phyloP scores from a whole-genome alignment of 2,113 vertebrate species.

The Himantopus leucocephalus region DNA sequence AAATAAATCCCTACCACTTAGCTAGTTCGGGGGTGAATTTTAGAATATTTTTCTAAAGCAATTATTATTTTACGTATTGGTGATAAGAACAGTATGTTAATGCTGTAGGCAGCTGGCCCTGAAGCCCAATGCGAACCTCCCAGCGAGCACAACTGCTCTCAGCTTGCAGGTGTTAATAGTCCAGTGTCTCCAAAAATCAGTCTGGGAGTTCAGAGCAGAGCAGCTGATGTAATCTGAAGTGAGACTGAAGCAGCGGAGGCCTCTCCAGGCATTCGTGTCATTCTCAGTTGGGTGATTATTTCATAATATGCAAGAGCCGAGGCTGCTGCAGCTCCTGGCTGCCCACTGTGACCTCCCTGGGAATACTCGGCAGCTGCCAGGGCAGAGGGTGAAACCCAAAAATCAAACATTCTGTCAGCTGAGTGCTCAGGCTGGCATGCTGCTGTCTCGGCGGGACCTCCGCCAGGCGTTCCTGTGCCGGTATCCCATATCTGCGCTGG shows the following conservation, averaged over 20 bases:
- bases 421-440: rapidly evolving
- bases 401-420: background rate
- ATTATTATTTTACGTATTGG: background rate
- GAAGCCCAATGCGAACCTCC: background rate
- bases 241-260: background rate
- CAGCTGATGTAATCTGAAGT: background rate
- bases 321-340: background rate
- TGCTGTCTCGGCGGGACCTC: background rate
- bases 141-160: background rate
- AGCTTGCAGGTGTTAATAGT: background rate
- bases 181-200: background rate
- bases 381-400: background rate
- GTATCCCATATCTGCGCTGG: rapidly evolving
- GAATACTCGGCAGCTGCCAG: background rate
- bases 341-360: rapidly evolving
- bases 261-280: background rate
- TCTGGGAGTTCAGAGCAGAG: background rate
- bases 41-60: background rate
- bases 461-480: rapidly evolving
- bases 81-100: background rate
- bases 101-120: background rate
- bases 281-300: background rate
- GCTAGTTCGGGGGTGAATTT: background rate
- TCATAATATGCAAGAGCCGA: background rate
- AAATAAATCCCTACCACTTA: background rate